Base-by-base conservation (phyloP, 92 coral and sea anemone species). In the Montipora capitata region DNA sequence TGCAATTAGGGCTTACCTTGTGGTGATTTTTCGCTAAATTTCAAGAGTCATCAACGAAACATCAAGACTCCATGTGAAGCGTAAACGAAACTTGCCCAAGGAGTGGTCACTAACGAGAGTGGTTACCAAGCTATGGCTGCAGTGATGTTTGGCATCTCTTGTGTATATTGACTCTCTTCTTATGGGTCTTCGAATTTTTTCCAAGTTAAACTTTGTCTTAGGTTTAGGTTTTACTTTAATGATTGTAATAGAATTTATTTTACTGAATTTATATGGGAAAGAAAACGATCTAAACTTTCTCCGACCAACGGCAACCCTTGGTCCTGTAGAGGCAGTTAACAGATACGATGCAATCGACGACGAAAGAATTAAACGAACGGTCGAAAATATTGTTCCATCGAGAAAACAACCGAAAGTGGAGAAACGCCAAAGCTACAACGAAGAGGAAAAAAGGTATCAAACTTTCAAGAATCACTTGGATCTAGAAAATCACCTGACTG, bases 221-320 rank as follows among this genome's bases (percentile, higher is more conserved):
- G 86, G 81, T 64, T n/a, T 77, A 62, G 77, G 42, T 72, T 59
- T 73, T 57, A 69, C 42, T 20, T 49, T 90, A 17, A 87, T 95
- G 43, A 88, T 90, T 38, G 51, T 87, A 44, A 56, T 90, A 27
- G 96, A 95, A 79, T 78, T 95, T 64, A 69, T 85, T 13, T 83
- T 95, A 13, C 80, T 93, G 10, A 84, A 51, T 40, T 85, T 80
- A 2, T 84, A 90, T 68, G 85, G 54, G 16, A 85, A 59, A 20
- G 90, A 85, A 58, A 79, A 87, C 10, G 40, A 88, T 48, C 74
- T 13, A 14, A 17, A 41, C 54, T 40, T 41, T 13, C 17, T 63
- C 45, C 59, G 42, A 54, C 61, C 61, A 54, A 3, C 15, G 9
- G 70, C n/a, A 18, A 13, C 56, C 16, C 27, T 39, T 18, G 67